Conservation (phyloP, 1,140 invertebrate genomes). For the Limonius californicus region DNA sequence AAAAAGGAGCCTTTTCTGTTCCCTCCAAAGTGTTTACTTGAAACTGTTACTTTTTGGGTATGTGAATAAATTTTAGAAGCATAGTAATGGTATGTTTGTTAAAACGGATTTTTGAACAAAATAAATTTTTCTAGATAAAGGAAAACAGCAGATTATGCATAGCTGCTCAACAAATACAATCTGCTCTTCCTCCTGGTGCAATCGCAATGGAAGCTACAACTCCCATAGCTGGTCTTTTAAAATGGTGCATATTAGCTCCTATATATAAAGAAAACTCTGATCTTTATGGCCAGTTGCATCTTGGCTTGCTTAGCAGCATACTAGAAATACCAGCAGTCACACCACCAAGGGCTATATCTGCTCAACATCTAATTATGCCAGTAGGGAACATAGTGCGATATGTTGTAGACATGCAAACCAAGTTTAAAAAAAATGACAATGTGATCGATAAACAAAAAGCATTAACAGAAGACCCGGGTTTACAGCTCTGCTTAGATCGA, state of each 20-base stretch:
- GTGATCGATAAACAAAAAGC: slow-evolving; percentile 13
- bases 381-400: slow-evolving; percentile 35
- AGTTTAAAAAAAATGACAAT: slow-evolving; percentile 2
- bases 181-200: slow-evolving; percentile 66
- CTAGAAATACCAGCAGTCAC: slow-evolving; percentile 51
- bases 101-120: not conserved
- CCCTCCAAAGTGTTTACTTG: slow-evolving; percentile 57
- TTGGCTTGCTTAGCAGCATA: slow-evolving; percentile 61
- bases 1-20: slow-evolving; percentile 48
- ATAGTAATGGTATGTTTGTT: not conserved
- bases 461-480: slow-evolving; percentile 20
- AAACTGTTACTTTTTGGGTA: slow-evolving; percentile 65
- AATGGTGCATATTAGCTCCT: slow-evolving; percentile 66
- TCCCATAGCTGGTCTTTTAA: slow-evolving; percentile 72
- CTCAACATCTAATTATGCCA: slow-evolving; percentile 54
- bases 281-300: slow-evolving; percentile 60
- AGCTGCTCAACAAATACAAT: slow-evolving; percentile 64
- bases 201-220: slow-evolving; percentile 79
- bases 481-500: slow-evolving; percentile 62
- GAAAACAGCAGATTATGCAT: slow-evolving; percentile 66
- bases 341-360: slow-evolving; percentile 55
- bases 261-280: slow-evolving; percentile 50
- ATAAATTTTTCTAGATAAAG: slow-evolving; percentile 48
- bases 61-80: slow-evolving; percentile 13
- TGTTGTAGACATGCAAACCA: slow-evolving; percentile 15